Percentiles rank a stretch among this genome's conserved stretches.
Evolutionary conservation across 2,888 invertebrate genomes (phyloP).

Genomic region (Odontocerum albicorne): DNA sequence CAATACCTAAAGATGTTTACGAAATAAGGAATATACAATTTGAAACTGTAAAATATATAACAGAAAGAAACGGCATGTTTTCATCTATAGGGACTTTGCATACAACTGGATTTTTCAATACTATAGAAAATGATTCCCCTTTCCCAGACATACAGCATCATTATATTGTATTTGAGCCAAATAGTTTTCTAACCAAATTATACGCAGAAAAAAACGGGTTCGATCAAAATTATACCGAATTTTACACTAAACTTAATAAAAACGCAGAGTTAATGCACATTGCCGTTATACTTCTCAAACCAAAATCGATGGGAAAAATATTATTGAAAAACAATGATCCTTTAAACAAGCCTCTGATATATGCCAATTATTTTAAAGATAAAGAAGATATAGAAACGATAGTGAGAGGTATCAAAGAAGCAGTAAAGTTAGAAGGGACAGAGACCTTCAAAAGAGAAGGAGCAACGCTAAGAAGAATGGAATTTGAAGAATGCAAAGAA

Average conservation of each 20-base stretch:
- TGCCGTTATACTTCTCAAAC: constrained; percentile 42
- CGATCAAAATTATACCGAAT: constrained; percentile 37
- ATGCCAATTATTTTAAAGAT: constrained; percentile 59
- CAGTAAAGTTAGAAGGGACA: constrained; percentile 45
- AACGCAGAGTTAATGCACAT: constrained; percentile 39
- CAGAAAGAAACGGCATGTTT: constrained; percentile 36
- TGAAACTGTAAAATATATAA: constrained; percentile 31
- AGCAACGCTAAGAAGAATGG: constrained; percentile 40
- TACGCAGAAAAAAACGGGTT: constrained; percentile 36
- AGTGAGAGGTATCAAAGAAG: constrained; percentile 44
- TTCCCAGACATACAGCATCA: constrained; percentile 46
- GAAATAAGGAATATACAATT: constrained; percentile 24
- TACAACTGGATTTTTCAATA: constrained; percentile 65
- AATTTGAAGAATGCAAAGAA: not conserved
- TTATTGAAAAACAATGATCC: constrained; percentile 57
- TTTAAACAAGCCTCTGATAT: constrained; percentile 56
- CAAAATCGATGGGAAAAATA: constrained; percentile 56
- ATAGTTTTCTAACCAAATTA: not conserved
- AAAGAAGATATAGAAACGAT: constrained; percentile 52
- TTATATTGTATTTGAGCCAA: not conserved
- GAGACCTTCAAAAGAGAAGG: constrained; percentile 44
- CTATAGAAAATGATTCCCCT: constrained; percentile 58
- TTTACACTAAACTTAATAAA: constrained; percentile 27
- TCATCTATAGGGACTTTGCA: constrained; percentile 60
- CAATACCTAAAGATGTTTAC: constrained; percentile 34